Conservation (phyloP, 2,888 invertebrate species). For the Platycnemis pennipes region DNA sequence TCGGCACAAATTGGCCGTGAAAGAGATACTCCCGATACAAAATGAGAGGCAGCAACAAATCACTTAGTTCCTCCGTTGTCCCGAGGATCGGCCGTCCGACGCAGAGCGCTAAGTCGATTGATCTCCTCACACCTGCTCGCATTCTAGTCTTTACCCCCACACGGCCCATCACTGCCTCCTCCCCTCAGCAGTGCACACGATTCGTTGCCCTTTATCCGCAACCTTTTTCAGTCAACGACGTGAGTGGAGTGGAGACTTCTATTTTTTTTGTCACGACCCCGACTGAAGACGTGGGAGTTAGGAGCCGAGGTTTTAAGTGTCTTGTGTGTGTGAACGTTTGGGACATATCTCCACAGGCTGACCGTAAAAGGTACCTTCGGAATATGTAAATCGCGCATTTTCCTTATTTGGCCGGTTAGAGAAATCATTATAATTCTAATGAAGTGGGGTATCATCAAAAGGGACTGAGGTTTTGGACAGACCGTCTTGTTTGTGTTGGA, state of each 20-base stretch:
- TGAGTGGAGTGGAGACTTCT: too few species aligned
- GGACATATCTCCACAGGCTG: not conserved
- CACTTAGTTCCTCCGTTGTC: constrained; percentile 12
- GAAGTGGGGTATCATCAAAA: not conserved
- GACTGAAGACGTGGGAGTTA: not conserved
- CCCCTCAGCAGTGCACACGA: not conserved
- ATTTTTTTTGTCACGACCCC: too few species aligned
- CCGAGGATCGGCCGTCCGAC: not conserved
- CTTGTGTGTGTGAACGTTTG: not conserved
- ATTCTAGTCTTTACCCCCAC: not conserved
- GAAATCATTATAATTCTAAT: not conserved
- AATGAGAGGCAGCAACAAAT: constrained; percentile 42
- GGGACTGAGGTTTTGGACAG: not conserved
- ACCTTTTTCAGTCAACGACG: not conserved
- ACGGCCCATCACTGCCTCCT: not conserved
- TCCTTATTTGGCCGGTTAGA: not conserved
- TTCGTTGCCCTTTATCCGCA: not conserved
- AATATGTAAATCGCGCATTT: not conserved
- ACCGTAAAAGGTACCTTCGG: not conserved
- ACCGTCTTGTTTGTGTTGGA: not conserved
- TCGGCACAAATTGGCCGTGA: constrained; percentile 42
- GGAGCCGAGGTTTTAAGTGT: too few species aligned
- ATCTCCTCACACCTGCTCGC: constrained; percentile 38
- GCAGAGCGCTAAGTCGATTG: not conserved
- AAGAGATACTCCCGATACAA: constrained; percentile 34